A percentile compares a stretch with the other conserved stretches of the same genome.
Conservation (phyloP, 2,888 invertebrate genomes). For the Hartigia nigra region DNA sequence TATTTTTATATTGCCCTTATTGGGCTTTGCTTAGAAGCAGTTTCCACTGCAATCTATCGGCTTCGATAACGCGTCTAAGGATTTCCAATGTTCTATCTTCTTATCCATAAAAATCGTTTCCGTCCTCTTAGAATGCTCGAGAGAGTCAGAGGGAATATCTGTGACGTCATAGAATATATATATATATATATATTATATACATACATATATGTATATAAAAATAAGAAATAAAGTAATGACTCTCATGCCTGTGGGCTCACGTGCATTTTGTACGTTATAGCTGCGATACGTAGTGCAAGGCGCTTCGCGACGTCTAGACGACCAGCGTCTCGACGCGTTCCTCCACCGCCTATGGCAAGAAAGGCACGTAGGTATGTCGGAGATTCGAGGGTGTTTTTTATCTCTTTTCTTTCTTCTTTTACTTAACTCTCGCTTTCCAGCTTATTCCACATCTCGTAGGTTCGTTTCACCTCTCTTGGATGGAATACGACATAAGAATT, state of each 20-base stretch:
- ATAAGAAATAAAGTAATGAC: neutral
- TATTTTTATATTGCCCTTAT: neutral
- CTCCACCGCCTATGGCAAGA: neutral
- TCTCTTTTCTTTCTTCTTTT: neutral
- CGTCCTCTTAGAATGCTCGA: neutral
- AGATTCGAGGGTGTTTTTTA: neutral
- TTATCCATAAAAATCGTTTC: neutral
- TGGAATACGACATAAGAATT: neutral
- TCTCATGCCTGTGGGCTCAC: neutral
- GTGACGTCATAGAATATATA: too few species aligned
- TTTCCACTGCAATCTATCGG: neutral
- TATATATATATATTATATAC: too few species aligned
- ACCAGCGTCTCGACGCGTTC: neutral
- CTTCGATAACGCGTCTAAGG: neutral
- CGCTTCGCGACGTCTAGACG: neutral
- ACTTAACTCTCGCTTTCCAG: neutral
- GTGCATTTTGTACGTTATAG: neutral
- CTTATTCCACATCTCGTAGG: neutral
- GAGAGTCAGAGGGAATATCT: neutral
- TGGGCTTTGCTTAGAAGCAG: neutral
- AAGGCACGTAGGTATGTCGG: neutral
- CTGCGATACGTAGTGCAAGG: neutral
- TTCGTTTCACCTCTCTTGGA: neutral
- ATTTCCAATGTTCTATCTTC: neutral
- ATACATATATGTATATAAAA: too few species aligned